Evolutionary conservation across 2,113 vertebrate genomes (phyloP), one percentile per base, ranked within the genome.

Genomic region (Columbina picui): DNA sequence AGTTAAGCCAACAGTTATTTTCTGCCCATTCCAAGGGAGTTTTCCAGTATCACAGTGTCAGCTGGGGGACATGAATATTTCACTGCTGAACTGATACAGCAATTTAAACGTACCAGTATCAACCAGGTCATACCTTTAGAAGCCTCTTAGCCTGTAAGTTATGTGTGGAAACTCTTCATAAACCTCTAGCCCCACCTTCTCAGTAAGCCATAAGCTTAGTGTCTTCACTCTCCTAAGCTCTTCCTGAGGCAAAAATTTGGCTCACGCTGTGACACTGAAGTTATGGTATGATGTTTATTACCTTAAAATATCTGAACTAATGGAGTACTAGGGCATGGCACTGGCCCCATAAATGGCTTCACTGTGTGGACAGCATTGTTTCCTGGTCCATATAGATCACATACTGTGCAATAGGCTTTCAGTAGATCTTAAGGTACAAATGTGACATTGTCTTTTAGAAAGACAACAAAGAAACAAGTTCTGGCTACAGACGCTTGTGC

Each of bases 1-100:
- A 55, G 22, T 93, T 76, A 83, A 86, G 45, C 19, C 57, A 64
- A n/a, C 45, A 64, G 34, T 29, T 71, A 86, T 89, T 76, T 95
- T 82, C n/a, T 86, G 61, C 23, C 38, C 52, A 32, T 82, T 78
- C 52, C 32, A 10, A 29, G 8, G 23, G 34, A 85, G 27, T 50
- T 79, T 84, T 93, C 36, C 55, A 80, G 14, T 3, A 4, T 34
- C 23, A 18, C 10, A 29, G 13, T 55, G 34, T 67, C 41, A 67
- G 4, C 0, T 63, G 7, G 6, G 23, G 15, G 38, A 55, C 38
- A 25, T 34, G 38, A 87, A 55, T 87, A 63, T 89, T 70, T 87
- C 30, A n/a, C 41, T 38, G 11, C 6, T 79, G 43, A 25, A 50
- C 22, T 63, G 18, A 19, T 63, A 12, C 22, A 67, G 17, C 12